phyloP scores from a whole-genome alignment of 2,113 vertebrate species.

The Dermatemys mawii region DNA sequence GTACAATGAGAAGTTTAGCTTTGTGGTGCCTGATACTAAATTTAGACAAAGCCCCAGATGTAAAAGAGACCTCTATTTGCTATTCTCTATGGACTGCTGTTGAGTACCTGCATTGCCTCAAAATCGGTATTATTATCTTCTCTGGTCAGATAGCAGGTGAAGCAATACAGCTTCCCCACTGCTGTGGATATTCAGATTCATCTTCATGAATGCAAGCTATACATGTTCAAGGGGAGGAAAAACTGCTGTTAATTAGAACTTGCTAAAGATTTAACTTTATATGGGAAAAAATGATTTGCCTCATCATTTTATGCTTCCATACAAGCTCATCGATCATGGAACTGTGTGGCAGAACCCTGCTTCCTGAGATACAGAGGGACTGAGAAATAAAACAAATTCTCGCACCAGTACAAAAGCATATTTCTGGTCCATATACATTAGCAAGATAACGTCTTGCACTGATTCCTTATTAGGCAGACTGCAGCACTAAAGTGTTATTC shows the following conservation, averaged over 20 bases:
- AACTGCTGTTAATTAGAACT: conserved; percentile 33
- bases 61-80: conserved; percentile 6
- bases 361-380: conserved; percentile 16
- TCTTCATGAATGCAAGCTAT: conserved; percentile 34
- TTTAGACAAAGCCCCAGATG: conserved; percentile 6
- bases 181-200: conserved; percentile 20
- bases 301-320: conserved; percentile 9
- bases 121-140: conserved; percentile 15
- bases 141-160: conserved; percentile 24
- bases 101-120: neutral
- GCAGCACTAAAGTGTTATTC: conserved; percentile 38
- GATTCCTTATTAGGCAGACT: conserved; percentile 22
- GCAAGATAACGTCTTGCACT: conserved; percentile 4
- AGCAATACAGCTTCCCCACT: conserved; percentile 34
- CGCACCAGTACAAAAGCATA: neutral
- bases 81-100: conserved; percentile 1
- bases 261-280: neutral
- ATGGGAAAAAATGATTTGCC: neutral
- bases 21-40: conserved; percentile 38
- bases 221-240: neutral
- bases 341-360: neutral
- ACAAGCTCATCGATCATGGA: neutral
- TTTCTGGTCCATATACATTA: conserved; percentile 24
- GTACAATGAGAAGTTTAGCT: conserved; percentile 55
- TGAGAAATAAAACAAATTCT: conserved; percentile 52